Evolutionary conservation across 2,797 vertebrate genomes (phyloP).

Genomic region (Perdix hodgsoniae): DNA sequence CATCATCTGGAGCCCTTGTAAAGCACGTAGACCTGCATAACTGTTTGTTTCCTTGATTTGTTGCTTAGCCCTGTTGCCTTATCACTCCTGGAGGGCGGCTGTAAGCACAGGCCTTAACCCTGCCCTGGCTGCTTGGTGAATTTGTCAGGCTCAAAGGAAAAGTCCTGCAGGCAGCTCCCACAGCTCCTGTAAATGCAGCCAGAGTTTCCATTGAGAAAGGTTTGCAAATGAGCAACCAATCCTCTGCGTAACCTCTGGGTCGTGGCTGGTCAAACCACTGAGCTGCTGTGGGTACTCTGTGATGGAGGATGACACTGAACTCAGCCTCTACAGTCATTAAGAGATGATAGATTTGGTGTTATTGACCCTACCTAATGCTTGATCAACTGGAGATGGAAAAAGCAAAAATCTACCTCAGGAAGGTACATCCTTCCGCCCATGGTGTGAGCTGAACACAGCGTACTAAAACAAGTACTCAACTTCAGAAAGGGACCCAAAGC

Average conservation of each 20-base stretch:
- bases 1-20: neutral
- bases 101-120: slow-evolving; percentile 6
- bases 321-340: neutral
- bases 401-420: neutral
- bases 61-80: neutral
- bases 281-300: neutral
- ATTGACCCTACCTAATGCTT: neutral
- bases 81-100: neutral
- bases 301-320: neutral
- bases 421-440: neutral
- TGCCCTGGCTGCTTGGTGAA: neutral
- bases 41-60: neutral
- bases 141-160: neutral
- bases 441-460: neutral
- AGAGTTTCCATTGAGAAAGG: neutral
- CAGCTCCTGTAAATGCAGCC: neutral
- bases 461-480: fast-evolving
- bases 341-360: neutral
- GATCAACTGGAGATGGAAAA: neutral
- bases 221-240: neutral
- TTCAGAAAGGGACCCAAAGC: neutral
- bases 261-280: fast-evolving
- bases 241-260: neutral
- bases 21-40: neutral
- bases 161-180: fast-evolving